Conservation (phyloP, 2,113 vertebrate genomes). For the Perccottus glenii region DNA sequence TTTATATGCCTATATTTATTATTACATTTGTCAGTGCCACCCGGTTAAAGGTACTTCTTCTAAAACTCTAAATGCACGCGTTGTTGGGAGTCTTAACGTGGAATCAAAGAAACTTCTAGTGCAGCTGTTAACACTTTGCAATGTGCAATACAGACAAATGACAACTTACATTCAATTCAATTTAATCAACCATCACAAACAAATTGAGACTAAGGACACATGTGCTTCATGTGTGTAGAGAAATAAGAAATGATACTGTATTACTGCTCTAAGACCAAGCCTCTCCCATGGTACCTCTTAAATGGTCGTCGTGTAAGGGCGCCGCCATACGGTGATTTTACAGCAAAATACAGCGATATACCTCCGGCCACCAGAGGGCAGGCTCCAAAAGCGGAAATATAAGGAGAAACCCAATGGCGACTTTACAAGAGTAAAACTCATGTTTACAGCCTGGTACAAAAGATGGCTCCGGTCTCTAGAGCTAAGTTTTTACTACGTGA, state of each 20-base stretch:
- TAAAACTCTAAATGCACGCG: constrained; percentile 20
- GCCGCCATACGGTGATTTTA: too few species aligned
- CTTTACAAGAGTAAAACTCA: too few species aligned
- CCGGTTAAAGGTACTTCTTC: constrained; percentile 17
- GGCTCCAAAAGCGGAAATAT: too few species aligned
- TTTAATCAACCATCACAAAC: constrained; percentile 26
- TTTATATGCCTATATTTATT: constrained; percentile 63
- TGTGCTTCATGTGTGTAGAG: neutral
- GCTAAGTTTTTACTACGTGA: too few species aligned
- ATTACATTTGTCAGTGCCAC: constrained; percentile 17
- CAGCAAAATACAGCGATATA: too few species aligned
- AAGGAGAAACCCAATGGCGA: too few species aligned
- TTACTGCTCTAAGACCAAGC: too few species aligned
- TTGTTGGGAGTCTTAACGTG: constrained; percentile 11
- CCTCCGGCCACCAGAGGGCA: too few species aligned
- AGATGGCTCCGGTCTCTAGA: too few species aligned
- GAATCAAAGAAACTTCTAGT: constrained; percentile 32
- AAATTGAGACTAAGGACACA: constrained; percentile 15
- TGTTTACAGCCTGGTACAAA: too few species aligned
- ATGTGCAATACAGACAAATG: constrained; percentile 24
- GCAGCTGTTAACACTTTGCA: constrained; percentile 31
- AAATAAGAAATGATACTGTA: constrained; percentile 7
- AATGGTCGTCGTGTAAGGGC: too few species aligned
- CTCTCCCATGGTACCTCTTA: too few species aligned
- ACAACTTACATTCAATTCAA: constrained; percentile 13